phyloP scores from a whole-genome alignment of 2,113 vertebrate genomes.

The Osmerus mordax region DNA sequence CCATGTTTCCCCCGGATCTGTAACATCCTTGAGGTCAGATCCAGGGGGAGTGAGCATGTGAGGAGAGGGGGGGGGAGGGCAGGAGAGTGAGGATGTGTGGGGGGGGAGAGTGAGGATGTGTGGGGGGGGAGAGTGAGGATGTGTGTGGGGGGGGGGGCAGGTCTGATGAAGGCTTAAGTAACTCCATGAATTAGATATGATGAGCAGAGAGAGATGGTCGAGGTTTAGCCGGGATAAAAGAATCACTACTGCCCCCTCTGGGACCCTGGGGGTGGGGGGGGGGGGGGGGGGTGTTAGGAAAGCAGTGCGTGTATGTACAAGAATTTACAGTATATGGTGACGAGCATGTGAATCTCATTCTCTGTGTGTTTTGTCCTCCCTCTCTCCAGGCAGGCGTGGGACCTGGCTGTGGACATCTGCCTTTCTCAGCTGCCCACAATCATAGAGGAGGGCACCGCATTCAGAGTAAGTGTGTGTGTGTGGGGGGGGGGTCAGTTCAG shows the following conservation, averaged over 20 bases:
- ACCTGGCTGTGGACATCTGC: conserved; percentile 97
- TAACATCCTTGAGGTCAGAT: background rate
- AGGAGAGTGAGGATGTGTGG: background rate
- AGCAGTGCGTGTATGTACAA: background rate
- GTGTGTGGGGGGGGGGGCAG: conserved; percentile 19
- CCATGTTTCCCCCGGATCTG: background rate
- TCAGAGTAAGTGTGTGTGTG: conserved; percentile 81
- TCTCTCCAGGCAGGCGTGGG: conserved; percentile 91
- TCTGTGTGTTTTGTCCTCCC: conserved; percentile 25
- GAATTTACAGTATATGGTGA: too few species aligned
- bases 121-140: conserved; percentile 8
- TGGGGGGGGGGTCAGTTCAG: background rate
- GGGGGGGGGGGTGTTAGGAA: conserved; percentile 14
- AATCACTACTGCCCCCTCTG: conserved; percentile 56
- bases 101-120: background rate
- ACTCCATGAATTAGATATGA: conserved; percentile 70
- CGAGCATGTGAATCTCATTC: background rate
- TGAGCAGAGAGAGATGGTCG: conserved; percentile 46
- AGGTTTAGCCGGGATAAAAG: conserved; percentile 56
- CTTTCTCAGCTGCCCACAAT: conserved; percentile 97
- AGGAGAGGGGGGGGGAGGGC: background rate
- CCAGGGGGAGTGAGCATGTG: conserved; percentile 1
- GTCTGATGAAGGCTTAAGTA: conserved; percentile 57
- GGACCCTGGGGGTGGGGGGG: conserved; percentile 21
- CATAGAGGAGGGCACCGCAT: conserved; percentile 95